A percentile compares a stretch with the other conserved stretches of the same genome.
Evolutionary conservation across 2,888 invertebrate species (phyloP).

Genomic region (Nudaria mundana): DNA sequence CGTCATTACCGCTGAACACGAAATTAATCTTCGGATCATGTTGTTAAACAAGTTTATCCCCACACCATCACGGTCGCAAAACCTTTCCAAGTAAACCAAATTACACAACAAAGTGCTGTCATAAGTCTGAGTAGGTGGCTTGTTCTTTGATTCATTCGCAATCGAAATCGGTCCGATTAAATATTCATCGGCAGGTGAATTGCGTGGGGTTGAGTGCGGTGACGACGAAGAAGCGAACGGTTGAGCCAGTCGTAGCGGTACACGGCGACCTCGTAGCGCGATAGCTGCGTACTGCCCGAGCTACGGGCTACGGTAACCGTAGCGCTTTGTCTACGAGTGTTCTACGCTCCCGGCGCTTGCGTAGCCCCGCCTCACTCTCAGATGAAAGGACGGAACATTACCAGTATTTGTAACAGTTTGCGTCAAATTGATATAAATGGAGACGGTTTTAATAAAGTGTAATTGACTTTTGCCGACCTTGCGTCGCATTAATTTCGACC

Average conservation of each 20-base stretch:
- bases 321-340: conserved; percentile 49
- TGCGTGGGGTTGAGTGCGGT: conserved; percentile 48
- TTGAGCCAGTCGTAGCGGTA: conserved; percentile 20
- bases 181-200: conserved; percentile 68
- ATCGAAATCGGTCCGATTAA: conserved; percentile 65
- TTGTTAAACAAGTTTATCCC: conserved; percentile 60
- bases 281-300: conserved; percentile 51
- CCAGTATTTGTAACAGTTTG: conserved; percentile 82
- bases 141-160: conserved; percentile 66
- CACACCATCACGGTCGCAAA: conserved; percentile 52
- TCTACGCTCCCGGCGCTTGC: conserved; percentile 68
- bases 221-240: conserved; percentile 49
- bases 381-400: conserved; percentile 78
- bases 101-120: conserved; percentile 56
- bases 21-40: conserved; percentile 59
- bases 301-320: conserved; percentile 57
- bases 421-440: conserved; percentile 82
- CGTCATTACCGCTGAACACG: conserved; percentile 47
- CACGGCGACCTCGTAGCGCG: conserved; percentile 41
- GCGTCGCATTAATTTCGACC: conserved; percentile 79
- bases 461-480: conserved; percentile 81
- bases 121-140: conserved; percentile 54
- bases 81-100: conserved; percentile 57
- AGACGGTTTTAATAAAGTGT: conserved; percentile 81
- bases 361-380: conserved; percentile 75